Conservation (phyloP, 2,113 vertebrate species). For the Verasper variegatus region DNA sequence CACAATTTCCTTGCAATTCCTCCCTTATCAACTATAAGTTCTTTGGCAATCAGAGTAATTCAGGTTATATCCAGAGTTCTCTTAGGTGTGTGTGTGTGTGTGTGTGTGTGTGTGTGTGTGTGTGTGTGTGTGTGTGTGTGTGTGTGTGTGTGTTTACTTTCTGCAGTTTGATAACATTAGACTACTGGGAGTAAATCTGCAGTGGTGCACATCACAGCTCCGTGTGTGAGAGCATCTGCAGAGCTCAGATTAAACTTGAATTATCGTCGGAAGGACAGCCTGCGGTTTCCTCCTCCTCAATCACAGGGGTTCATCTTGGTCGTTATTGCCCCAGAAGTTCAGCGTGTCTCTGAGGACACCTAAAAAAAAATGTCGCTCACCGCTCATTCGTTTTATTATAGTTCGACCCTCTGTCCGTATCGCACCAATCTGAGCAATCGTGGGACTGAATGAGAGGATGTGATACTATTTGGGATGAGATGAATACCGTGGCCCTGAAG, state of each 20-base stretch:
- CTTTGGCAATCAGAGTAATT: conserved; percentile 69
- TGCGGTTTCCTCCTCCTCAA: conserved; percentile 58
- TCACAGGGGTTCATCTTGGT: conserved; percentile 58
- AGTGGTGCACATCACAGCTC: conserved; percentile 24
- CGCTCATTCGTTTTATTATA: conserved; percentile 25
- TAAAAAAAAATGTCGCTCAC: conserved; percentile 12
- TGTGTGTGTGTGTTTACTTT: conserved; percentile 37
- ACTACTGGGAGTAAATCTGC: conserved; percentile 60
- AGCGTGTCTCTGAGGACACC: conserved; percentile 3
- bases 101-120: conserved; percentile 20
- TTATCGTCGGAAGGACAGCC: conserved; percentile 60
- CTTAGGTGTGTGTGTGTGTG: conserved; percentile 15
- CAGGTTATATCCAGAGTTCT: conserved; percentile 48
- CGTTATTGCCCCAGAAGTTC: conserved; percentile 47
- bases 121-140: conserved; percentile 28
- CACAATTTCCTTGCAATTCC: conserved; percentile 49
- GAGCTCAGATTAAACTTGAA: conserved; percentile 77
- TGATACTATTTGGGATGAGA: conserved; percentile 7
- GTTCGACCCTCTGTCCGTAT: conserved; percentile 12
- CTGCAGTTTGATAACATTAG: conserved; percentile 66
- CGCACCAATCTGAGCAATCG: conserved; percentile 13
- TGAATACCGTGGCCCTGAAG: not conserved
- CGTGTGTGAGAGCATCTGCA: conserved; percentile 56
- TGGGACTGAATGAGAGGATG: not conserved
- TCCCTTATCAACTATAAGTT: conserved; percentile 60